Evolutionary conservation across 1,140 invertebrate species (phyloP).

Genomic region (Varroa destructor): DNA sequence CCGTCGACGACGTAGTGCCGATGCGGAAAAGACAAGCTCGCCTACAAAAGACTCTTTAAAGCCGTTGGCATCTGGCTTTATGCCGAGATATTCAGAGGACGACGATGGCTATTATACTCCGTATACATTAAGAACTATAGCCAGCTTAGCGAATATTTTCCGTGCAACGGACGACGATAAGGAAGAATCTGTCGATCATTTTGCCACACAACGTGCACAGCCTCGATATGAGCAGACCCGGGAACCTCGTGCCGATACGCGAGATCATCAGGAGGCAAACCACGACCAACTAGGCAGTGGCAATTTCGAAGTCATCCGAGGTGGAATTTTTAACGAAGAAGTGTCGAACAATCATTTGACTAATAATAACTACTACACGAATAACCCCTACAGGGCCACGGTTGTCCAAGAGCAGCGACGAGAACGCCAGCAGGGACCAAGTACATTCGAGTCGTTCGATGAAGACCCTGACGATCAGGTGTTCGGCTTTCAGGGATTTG

Average conservation of each 20-base stretch:
- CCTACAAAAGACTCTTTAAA: background rate
- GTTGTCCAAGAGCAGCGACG: background rate
- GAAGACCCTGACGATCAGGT: constrained; percentile 33
- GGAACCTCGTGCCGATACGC: background rate
- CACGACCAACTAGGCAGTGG: constrained; percentile 34
- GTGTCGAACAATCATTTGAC: constrained; percentile 18
- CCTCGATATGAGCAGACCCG: constrained; percentile 13
- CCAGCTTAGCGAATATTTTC: constrained; percentile 18
- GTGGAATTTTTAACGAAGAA: constrained; percentile 34
- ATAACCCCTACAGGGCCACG: constrained; percentile 7
- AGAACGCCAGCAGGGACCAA: constrained; percentile 7
- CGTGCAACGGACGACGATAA: constrained; percentile 24
- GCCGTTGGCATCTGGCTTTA: constrained; percentile 12
- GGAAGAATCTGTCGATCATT: background rate
- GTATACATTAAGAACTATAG: constrained; percentile 12
- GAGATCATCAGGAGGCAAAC: background rate
- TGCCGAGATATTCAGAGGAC: constrained; percentile 15
- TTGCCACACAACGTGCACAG: constrained; percentile 8
- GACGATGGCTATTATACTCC: constrained; percentile 1
- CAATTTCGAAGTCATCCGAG: constrained; percentile 36
- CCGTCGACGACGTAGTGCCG: constrained; percentile 10
- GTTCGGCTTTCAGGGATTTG: constrained; percentile 36
- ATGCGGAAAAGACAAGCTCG: background rate
- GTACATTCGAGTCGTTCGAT: constrained; percentile 10
- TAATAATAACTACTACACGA: constrained; percentile 25